Percentiles rank a stretch among this genome's conserved stretches.
These are phyloP conservation scores for Aix galericulata DNA, from an alignment of 2,113 vertebrate genomes.

Conservation along the genomic window DNA sequence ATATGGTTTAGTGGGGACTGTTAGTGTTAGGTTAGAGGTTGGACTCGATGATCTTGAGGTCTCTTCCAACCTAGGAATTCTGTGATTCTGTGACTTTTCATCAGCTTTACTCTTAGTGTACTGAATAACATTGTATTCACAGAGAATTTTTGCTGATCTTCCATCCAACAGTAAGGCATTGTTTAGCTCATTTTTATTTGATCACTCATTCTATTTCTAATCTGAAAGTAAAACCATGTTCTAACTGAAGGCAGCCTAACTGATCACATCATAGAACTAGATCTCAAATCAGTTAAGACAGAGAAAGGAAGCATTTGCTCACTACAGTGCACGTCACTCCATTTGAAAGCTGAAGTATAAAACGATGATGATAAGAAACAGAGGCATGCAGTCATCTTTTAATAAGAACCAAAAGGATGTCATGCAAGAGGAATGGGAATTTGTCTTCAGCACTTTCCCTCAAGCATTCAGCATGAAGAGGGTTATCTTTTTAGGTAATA, in stretches of 20 bases:
- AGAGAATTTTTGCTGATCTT: not conserved
- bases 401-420: slow-evolving; percentile 31
- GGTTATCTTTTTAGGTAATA: not conserved
- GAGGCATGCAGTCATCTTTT: not conserved
- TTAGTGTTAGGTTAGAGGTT: too few relatives aligned
- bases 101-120: not conserved
- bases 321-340: not conserved
- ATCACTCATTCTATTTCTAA: not conserved
- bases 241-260: not conserved
- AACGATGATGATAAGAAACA: slow-evolving; percentile 37
- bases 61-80: too few relatives aligned
- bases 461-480: not conserved
- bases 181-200: not conserved
- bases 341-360: not conserved
- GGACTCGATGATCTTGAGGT: too few relatives aligned
- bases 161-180: not conserved
- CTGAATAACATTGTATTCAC: not conserved
- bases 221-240: not conserved
- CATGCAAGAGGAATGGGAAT: not conserved
- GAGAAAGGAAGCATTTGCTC: not conserved
- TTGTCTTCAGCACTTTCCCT: slow-evolving; percentile 1
- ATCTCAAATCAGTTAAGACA: not conserved
- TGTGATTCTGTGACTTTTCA: too few relatives aligned
- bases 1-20: too few relatives aligned
- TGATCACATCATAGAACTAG: not conserved